Base-by-base conservation (phyloP, 1,140 invertebrate genomes). In the Ips typographus region DNA sequence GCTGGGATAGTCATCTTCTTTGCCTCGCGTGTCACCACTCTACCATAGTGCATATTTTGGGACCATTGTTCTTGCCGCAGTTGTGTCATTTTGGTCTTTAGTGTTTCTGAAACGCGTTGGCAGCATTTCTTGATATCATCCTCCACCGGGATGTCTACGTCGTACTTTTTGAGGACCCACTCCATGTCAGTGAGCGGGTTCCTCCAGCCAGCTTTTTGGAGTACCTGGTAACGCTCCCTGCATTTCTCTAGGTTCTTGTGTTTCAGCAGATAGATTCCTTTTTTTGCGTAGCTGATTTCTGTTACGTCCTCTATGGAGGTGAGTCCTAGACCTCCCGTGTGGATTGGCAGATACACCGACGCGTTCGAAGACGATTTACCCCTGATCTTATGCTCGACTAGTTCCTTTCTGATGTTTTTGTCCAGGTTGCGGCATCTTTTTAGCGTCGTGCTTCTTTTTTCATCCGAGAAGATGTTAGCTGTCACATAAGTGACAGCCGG, bases 341-440 rank as follows among this genome's bases (percentile, higher is more conserved):
- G 44, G 3, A 8, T n/a, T 51, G 62, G 42, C 57, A 74, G 38
- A 51, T 74, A 74, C 3, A 62, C 47, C n/a, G 51, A n/a, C 22
- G 65, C 70, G 43, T 69, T 72, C 5, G 66, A 64, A 56, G 71
- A 60, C 22, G 71, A 36, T 58, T 40, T 59, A 7, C 65, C 67
- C 57, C 65, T 73, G n/a, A 72, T 52, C 37, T 72, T 74, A n/a
- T 74, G n/a, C 57, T 56, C 55, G 1, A 68, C 65, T 41, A 22
- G 22, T 22, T 22, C 0, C 22, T 22, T 22, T 22, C 22, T 22
- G 22, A 22, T 22, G 22, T 22, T 68, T 38, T 7, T 68, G 44
- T 73, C 71, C 49, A 74, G 41, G 22, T 71, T 65, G 2, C 52
- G 22, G 61, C 70, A 73, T 40, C 47, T 70, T 47, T 66, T 70